Conservation (phyloP, 2,113 vertebrate species). For the Scopus umbretta region DNA sequence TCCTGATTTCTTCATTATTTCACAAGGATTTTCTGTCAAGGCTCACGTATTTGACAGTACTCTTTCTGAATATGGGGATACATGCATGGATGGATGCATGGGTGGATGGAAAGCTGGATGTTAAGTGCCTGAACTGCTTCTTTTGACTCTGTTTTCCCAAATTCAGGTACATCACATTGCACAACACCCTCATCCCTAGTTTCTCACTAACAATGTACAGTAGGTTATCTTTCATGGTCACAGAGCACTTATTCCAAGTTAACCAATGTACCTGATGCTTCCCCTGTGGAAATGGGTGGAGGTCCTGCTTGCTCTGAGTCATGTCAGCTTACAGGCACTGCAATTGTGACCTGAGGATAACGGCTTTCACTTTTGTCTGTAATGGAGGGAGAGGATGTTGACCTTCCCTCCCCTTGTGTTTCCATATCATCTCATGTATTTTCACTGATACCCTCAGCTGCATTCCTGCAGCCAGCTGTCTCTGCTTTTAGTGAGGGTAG, state of each 20-base stretch:
- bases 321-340: neutral
- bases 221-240: neutral
- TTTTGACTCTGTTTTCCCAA: neutral
- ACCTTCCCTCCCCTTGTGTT: constrained; percentile 12
- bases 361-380: neutral
- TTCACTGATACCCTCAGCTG: neutral
- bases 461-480: constrained; percentile 32
- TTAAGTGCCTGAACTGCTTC: neutral
- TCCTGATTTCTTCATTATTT: neutral
- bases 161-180: neutral
- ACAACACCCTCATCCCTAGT: neutral
- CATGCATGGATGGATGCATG: neutral
- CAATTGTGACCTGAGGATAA: neutral
- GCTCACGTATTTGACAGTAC: neutral
- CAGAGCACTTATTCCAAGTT: neutral
- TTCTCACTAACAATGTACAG: neutral
- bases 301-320: neutral
- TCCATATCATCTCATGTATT: constrained; percentile 2
- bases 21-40: neutral
- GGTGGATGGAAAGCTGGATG: neutral
- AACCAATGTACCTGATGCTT: neutral
- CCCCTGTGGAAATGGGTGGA: constrained; percentile 24
- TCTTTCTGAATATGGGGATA: neutral
- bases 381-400: neutral
- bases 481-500: neutral